Conservation (phyloP, 2,888 invertebrate genomes). For the Calephelis perditalis region DNA sequence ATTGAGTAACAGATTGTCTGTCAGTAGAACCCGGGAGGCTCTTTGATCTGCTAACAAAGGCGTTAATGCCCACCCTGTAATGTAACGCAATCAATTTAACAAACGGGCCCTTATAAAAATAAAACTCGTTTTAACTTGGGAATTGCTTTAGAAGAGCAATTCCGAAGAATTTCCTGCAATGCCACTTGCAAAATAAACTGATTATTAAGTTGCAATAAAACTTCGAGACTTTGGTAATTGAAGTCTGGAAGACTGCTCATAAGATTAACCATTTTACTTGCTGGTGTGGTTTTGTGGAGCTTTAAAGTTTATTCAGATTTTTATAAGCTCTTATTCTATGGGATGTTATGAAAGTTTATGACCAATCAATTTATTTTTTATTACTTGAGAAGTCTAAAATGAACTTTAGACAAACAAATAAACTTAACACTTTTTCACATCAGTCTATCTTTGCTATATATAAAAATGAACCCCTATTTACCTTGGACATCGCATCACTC, state of each 20-base stretch:
- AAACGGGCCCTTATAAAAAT: slow-evolving; percentile 23
- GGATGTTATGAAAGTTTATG: no score
- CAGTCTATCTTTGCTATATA: no score
- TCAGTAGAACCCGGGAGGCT: not conserved
- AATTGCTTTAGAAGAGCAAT: slow-evolving; percentile 22
- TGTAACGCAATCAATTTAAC: slow-evolving; percentile 18
- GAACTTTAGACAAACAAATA: no score
- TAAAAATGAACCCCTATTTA: no score
- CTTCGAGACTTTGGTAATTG: slow-evolving; percentile 9
- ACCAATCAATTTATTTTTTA: no score
- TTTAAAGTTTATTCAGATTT: no score
- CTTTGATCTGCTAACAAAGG: slow-evolving; percentile 5
- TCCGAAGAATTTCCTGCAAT: slow-evolving; percentile 17
- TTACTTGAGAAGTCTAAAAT: no score
- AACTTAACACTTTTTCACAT: no score
- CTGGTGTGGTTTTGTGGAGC: no score
- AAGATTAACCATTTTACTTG: not conserved
- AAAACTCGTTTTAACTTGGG: slow-evolving; percentile 22
- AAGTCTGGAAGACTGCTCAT: not conserved
- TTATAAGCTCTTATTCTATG: no score
- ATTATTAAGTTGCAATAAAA: slow-evolving; percentile 16
- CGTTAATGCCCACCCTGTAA: not conserved
- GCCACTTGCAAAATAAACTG: slow-evolving; percentile 14
- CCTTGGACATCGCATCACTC: no score
- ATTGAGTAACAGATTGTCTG: slow-evolving; percentile 11